Base-by-base conservation (phyloP, 2,888 invertebrate genomes). In the Agapostemon virescens region DNA sequence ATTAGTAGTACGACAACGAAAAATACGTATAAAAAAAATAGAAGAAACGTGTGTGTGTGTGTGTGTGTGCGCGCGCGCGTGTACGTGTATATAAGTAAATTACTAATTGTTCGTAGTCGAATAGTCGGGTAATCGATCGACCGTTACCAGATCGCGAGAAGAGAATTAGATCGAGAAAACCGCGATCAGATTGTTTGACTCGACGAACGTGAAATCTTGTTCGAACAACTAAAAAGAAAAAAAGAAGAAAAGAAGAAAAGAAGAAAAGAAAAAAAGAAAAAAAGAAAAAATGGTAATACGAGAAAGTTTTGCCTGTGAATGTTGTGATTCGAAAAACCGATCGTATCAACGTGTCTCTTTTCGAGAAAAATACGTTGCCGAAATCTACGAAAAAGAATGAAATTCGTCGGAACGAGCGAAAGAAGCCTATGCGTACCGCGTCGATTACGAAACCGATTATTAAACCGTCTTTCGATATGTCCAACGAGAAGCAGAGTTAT, bases 1-100 rank as follows among this genome's bases (percentile, higher is more conserved):
- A 81, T 87, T 86, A 84, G 87, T 83, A 74, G 49, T 77, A 74
- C 77, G 58, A 68, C 30, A 69, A 77, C 20, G 33, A 69, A 58
- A 38, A 36, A 49, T n/a, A n/a, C n/a, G n/a, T n/a, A n/a, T n/a
- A n/a, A n/a, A n/a, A n/a, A n/a, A n/a, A n/a, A n/a, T n/a, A n/a
- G n/a, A n/a, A n/a, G n/a, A n/a, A n/a, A n/a, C n/a, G n/a, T n/a
- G n/a, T n/a, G n/a, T n/a, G n/a, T n/a, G n/a, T n/a, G n/a, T n/a
- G n/a, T n/a, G n/a, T n/a, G n/a, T n/a, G n/a, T n/a, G n/a, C n/a
- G n/a, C n/a, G n/a, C n/a, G n/a, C n/a, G n/a, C n/a, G n/a, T n/a
- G n/a, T n/a, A n/a, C n/a, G n/a, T 45, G 9, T 45, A 1, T 49
- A 49, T 26, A 55, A 26, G 17, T 23, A 23, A 52, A 55, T 63